phyloP scores from a whole-genome alignment of 2,797 vertebrate genomes.

The Tamandua tetradactyla region DNA sequence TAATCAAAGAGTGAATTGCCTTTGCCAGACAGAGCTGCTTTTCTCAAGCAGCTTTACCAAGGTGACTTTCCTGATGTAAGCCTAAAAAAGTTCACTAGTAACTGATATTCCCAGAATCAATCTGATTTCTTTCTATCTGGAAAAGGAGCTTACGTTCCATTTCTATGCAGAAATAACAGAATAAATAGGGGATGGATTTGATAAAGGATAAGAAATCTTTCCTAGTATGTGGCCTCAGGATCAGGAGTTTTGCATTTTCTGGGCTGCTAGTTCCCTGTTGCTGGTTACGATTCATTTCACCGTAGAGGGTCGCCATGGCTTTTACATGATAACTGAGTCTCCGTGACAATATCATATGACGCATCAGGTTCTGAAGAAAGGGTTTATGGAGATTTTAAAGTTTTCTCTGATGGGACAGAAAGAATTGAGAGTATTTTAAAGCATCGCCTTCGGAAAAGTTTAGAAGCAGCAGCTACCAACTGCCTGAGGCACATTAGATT shows the following conservation, averaged over 20 bases:
- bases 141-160: not conserved
- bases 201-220: not conserved
- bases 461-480: not conserved
- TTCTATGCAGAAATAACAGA: not conserved
- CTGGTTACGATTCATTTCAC: not conserved
- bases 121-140: not conserved
- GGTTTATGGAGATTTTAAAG: not conserved
- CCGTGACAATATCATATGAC: not conserved
- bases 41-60: not conserved
- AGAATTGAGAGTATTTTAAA: not conserved
- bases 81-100: not conserved
- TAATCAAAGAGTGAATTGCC: not conserved
- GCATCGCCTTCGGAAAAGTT: not conserved
- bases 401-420: not conserved
- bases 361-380: not conserved
- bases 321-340: not conserved
- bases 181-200: not conserved
- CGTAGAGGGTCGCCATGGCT: accelerated
- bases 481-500: not conserved
- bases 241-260: not conserved
- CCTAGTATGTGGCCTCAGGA: too few species aligned
- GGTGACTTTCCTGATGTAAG: not conserved
- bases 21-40: not conserved
- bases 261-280: accelerated
- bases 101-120: not conserved